These are phyloP conservation scores for Blomia tropicalis DNA, from an alignment of 2,888 invertebrate genomes.

Conservation along the genomic window DNA sequence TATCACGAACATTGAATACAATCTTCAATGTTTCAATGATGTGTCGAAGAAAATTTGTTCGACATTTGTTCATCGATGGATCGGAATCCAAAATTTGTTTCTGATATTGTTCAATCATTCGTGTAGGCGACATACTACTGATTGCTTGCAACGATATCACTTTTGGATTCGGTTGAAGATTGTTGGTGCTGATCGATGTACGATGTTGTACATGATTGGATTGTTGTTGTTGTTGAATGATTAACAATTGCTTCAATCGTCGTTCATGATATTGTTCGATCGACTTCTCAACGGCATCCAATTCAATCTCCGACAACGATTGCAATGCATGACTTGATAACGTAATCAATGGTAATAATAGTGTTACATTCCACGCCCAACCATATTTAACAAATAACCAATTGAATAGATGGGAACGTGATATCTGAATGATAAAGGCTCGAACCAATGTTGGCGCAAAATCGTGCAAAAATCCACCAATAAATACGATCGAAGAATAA, in stretches of 20 bases:
- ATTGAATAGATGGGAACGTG: neutral
- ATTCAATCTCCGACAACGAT: neutral
- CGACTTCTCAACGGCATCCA: neutral
- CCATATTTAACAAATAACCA: conserved; percentile 24
- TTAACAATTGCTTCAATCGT: neutral
- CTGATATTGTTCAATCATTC: neutral
- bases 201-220: no score
- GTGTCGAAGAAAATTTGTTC: no score
- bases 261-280: neutral
- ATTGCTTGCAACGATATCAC: conserved; percentile 1
- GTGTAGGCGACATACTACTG: neutral
- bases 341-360: conserved; percentile 20
- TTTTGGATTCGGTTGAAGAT: neutral
- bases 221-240: neutral
- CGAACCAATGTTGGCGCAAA: conserved; percentile 15
- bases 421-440: conserved; percentile 11
- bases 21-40: neutral
- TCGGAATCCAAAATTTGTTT: neutral
- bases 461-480: conserved; percentile 24
- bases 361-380: conserved; percentile 25
- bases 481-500: neutral
- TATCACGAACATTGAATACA: neutral
- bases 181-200: neutral
- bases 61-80: no score
- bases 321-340: neutral